Evolutionary conservation across 92 coral and sea anemone genomes (phyloP), one percentile per base, ranked within the genome.

Genomic region (Galaxea fascicularis): DNA sequence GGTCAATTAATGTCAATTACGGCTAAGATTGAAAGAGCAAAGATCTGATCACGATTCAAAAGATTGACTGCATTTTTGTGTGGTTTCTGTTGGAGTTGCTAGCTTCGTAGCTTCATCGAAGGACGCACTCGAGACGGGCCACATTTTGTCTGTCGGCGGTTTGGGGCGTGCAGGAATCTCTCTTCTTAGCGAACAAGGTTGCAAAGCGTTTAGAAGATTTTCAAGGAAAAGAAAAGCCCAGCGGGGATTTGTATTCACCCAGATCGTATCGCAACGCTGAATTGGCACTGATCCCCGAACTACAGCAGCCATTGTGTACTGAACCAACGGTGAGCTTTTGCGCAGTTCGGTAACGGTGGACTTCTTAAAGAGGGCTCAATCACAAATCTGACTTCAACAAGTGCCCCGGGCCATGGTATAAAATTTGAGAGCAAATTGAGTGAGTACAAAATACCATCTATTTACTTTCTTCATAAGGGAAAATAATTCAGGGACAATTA

Each of bases 1-100:
- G 81, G 82, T 54, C 94, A 87, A 87, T 91, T 87, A 91, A 86
- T 88, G 94, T 91, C 94, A 91, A 82, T 91, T 91, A 79, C 76
- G 86, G 51, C 70, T 49, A 29, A 60, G 52, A 83, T 35, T 83
- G 73, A 83, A 65, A 83, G 74, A 74, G 62, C 73, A 73, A 73
- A 83, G 81, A 83, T 49, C 69, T 83, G 74, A 83, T 83, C 81
- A 68, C 30, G 65, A 29, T 25, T 57, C 18, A 25, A 73, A 44
- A 28, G 65, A 74, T 29, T 83, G 82, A 83, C 74, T 73, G 80
- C 73, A 73, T 51, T 79, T 66, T 47, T 65, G 59, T 20, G 84
- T 30, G 4, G 49, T 28, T 25, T 4, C 62, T 53, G 41, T 20
- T 27, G 17, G 41, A 16, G 3, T 18, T 21, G n/a, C 4, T 9